A percentile compares a stretch with the other conserved stretches of the same genome.
Evolutionary conservation across 1,140 invertebrate species (phyloP).

Genomic region (Centruroides vittatus): DNA sequence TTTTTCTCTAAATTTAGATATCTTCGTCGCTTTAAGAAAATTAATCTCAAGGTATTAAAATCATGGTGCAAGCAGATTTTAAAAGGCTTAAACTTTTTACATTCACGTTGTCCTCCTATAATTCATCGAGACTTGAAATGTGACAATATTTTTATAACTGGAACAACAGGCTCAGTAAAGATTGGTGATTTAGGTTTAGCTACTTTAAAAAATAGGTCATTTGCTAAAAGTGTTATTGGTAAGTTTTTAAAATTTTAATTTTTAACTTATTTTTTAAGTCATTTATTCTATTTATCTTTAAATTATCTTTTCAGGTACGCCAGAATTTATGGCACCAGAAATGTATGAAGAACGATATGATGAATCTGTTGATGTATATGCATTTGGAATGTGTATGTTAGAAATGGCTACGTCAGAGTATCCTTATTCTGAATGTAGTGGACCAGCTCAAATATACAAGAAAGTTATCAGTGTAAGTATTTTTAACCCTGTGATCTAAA

Average conservation of each 20-base stretch:
- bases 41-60: slow-evolving; percentile 94
- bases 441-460: slow-evolving; percentile 97
- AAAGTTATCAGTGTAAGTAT: slow-evolving; percentile 83
- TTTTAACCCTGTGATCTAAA: neutral
- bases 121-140: slow-evolving; percentile 82
- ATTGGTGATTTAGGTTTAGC: slow-evolving; percentile 97
- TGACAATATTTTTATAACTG: slow-evolving; percentile 99
- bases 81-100: slow-evolving; percentile 92
- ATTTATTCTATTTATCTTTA: slow-evolving; percentile 1
- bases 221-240: slow-evolving; percentile 98
- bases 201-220: slow-evolving; percentile 95
- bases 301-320: slow-evolving; percentile 51
- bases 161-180: slow-evolving; percentile 92
- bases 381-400: slow-evolving; percentile 99
- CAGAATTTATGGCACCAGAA: slow-evolving; percentile 98
- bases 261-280: neutral
- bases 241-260: slow-evolving; percentile 8
- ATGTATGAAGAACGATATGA: slow-evolving; percentile 99
- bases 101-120: slow-evolving; percentile 91
- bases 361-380: slow-evolving; percentile 97
- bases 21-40: slow-evolving; percentile 89
- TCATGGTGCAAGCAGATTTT: slow-evolving; percentile 98
- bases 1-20: slow-evolving; percentile 43
- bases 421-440: slow-evolving; percentile 95
- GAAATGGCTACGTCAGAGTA: slow-evolving; percentile 99